These are phyloP conservation scores for Jordanella pulchra DNA, from an alignment of 2,797 vertebrate genomes.

Conservation along the genomic window DNA sequence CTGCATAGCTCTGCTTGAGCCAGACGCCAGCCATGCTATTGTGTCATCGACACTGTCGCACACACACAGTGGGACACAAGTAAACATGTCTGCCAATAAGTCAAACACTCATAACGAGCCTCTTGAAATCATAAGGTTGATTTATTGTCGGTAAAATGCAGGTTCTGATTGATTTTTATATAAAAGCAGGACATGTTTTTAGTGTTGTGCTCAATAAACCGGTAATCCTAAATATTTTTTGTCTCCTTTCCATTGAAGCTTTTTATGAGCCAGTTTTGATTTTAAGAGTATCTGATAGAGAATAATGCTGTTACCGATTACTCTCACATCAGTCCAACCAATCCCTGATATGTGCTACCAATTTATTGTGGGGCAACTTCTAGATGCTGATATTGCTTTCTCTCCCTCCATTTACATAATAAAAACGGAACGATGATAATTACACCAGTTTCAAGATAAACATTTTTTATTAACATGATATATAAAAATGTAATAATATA, in stretches of 20 bases:
- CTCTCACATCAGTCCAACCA: too few relatives aligned
- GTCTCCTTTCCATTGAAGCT: constrained; percentile 68
- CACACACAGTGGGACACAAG: constrained; percentile 54
- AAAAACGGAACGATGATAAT: too few relatives aligned
- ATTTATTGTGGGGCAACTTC: too few relatives aligned
- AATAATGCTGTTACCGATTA: too few relatives aligned
- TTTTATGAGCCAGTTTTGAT: constrained; percentile 72
- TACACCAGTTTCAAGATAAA: too few relatives aligned
- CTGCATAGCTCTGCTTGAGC: constrained; percentile 71
- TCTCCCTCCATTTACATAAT: too few relatives aligned
- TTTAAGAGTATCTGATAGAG: constrained; percentile 7
- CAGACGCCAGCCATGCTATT: constrained; percentile 69
- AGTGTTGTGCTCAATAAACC: constrained; percentile 52
- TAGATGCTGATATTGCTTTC: too few relatives aligned
- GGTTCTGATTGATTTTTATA: constrained; percentile 60
- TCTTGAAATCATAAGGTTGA: constrained; percentile 44
- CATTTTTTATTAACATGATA: too few relatives aligned
- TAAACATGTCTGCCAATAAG: constrained; percentile 62
- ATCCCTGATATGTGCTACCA: too few relatives aligned
- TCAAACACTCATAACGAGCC: constrained; percentile 52
- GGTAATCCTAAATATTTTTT: constrained; percentile 55
- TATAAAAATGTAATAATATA: too few relatives aligned
- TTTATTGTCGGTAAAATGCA: constrained; percentile 59
- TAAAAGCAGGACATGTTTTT: constrained; percentile 53
- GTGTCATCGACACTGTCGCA: constrained; percentile 61